Evolutionary conservation across 2,113 vertebrate genomes (phyloP).

Genomic region (Gymnarchus niloticus): DNA sequence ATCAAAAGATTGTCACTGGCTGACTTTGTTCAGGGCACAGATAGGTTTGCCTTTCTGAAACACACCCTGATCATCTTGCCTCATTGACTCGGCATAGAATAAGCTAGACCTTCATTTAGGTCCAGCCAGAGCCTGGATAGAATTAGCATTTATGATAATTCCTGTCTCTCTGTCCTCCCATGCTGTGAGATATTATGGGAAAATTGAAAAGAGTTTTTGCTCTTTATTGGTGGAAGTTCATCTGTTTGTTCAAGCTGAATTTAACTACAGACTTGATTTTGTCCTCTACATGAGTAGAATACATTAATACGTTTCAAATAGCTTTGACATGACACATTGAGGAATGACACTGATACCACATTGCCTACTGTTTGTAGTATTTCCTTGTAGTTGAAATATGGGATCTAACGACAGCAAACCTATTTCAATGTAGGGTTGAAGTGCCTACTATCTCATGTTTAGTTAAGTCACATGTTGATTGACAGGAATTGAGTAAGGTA

Average conservation of each 20-base stretch:
- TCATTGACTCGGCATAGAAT: conserved; percentile 6
- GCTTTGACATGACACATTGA: background rate
- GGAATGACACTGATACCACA: background rate
- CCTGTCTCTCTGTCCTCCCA: background rate
- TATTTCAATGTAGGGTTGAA: conserved; percentile 8
- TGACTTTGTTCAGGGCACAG: conserved; percentile 30
- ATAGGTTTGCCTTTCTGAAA: conserved; percentile 32
- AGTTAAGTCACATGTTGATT: conserved; percentile 28
- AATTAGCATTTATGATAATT: background rate
- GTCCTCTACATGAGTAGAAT: background rate
- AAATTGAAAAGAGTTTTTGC: conserved; percentile 19
- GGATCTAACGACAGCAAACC: background rate
- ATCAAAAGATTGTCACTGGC: conserved; percentile 34
- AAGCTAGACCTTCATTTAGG: conserved; percentile 5
- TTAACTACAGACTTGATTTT: conserved; percentile 16
- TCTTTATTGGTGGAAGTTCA: conserved; percentile 23
- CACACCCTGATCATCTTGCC: conserved; percentile 31
- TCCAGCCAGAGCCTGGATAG: background rate
- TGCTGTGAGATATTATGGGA: conserved; percentile 34
- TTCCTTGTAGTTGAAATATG: background rate
- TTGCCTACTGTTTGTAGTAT: background rate
- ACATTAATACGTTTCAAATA: background rate
- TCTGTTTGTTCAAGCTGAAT: conserved; percentile 30
- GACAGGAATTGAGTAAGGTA: conserved; percentile 22
- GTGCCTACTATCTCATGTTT: conserved; percentile 14